Evolutionary conservation across 1,140 invertebrate species (phyloP), one percentile per base, ranked within the genome.

Genomic region (Babylonia areolata): DNA sequence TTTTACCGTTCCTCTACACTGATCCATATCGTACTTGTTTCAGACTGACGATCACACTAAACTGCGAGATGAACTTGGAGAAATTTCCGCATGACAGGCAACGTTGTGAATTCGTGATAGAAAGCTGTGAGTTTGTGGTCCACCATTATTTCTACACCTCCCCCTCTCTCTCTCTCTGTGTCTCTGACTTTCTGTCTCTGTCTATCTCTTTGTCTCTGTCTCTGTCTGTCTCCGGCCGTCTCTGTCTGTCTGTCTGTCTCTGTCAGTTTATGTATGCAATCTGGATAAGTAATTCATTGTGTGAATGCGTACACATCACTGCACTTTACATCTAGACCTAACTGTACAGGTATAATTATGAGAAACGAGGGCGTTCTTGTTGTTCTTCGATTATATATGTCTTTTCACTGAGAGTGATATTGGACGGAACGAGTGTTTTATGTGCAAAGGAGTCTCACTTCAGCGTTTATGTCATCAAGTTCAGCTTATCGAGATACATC

Each of bases 41-140:
- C 40, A 79, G 77, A 39, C 39, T 79, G 77, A 79, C 77, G 2
- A 42, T 79, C 9, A 23, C 17, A 20, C 6, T 46, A 28, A 79
- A 79, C 77, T 79, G 77, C n/a, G 77, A 33, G 39, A 79, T 79
- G 77, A 37, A 79, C 35, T 39, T 79, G 77, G 20, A 42, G 40
- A 79, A 79, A 23, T 79, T 79, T 31, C 77, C 77, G 15, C 40
- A 42, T 28, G 77, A 79, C 35, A 17, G 3, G 11, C 77, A 79
- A 39, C 40, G 3, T n/a, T 79, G 77, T n/a, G 23, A 42, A 40
- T 23, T 79, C 3, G 31, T n/a, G 11, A 79, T 79, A 3, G 77
- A 79, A 31, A 79, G 77, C 40, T 79, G 77, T 79, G 35, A 79
- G 77, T 46, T 9, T 3, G 9, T 3, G 6, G 5, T 75, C 3